A percentile compares a stretch with the other conserved stretches of the same genome.
Conservation (phyloP, 2,113 vertebrate genomes). For the Lipotes vexillifer region DNA sequence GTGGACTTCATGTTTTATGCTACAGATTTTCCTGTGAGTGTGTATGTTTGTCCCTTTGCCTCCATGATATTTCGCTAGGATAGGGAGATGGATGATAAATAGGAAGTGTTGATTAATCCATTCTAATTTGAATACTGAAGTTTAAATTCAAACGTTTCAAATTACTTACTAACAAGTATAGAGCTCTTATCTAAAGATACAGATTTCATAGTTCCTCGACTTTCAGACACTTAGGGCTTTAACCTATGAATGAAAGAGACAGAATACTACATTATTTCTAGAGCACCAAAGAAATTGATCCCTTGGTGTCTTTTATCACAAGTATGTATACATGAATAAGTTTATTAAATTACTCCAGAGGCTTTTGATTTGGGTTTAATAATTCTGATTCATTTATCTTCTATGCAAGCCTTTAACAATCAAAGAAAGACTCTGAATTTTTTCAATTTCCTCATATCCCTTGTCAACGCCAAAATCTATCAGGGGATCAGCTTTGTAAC, state of each 20-base stretch:
- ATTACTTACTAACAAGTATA: not conserved
- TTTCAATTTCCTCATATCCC: not conserved
- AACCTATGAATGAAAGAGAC: not conserved
- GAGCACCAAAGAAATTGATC: not conserved
- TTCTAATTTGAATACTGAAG: not conserved
- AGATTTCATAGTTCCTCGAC: not conserved
- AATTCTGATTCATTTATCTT: not conserved
- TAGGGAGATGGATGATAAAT: not conserved
- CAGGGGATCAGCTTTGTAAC: not conserved
- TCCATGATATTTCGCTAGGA: not conserved
- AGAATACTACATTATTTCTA: not conserved
- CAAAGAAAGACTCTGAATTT: not conserved
- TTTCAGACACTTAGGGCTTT: not conserved
- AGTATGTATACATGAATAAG: not conserved
- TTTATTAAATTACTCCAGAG: not conserved
- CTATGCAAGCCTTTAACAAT: not conserved
- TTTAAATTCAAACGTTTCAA: not conserved
- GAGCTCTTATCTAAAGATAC: not conserved
- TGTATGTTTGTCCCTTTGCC: not conserved
- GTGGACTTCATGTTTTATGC: not conserved
- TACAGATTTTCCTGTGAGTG: not conserved
- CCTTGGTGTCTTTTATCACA: not conserved
- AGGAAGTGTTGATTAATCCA: not conserved
- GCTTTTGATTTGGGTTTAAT: not conserved
- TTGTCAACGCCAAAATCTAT: not conserved